A percentile compares a stretch with the other conserved stretches of the same genome.
Evolutionary conservation across 2,113 vertebrate genomes (phyloP).

Genomic region (Sterna hirundo): DNA sequence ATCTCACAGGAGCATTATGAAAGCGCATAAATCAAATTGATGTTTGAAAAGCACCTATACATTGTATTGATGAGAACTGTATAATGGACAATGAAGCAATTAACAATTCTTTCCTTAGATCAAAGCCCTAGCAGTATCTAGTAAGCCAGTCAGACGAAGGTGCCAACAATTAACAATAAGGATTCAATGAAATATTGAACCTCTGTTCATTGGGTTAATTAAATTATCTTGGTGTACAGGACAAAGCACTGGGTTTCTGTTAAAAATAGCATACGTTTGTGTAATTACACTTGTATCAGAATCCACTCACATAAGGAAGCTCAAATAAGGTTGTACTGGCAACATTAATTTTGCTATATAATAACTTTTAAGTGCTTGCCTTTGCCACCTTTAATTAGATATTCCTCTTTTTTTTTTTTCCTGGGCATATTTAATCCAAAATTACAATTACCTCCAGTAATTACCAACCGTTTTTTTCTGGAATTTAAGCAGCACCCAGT

Average conservation of each 20-base stretch:
- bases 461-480: fast-evolving
- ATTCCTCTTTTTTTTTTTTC: background rate
- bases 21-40: background rate
- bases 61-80: background rate
- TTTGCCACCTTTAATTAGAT: background rate
- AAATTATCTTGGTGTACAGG: background rate
- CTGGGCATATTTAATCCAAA: background rate
- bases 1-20: background rate
- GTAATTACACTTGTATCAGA: background rate
- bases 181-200: slow-evolving; percentile 37
- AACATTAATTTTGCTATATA: background rate
- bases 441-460: background rate
- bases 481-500: background rate
- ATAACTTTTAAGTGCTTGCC: background rate
- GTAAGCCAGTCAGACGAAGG: background rate
- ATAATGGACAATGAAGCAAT: background rate
- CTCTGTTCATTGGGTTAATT: background rate
- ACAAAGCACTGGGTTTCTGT: background rate
- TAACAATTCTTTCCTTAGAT: background rate
- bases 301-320: background rate
- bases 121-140: background rate
- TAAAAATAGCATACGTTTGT: background rate
- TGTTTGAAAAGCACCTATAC: background rate
- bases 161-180: background rate
- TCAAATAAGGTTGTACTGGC: background rate